Evolutionary conservation across 2,888 invertebrate species (phyloP), one percentile per base, ranked within the genome.

Genomic region (Eudemis profundana): DNA sequence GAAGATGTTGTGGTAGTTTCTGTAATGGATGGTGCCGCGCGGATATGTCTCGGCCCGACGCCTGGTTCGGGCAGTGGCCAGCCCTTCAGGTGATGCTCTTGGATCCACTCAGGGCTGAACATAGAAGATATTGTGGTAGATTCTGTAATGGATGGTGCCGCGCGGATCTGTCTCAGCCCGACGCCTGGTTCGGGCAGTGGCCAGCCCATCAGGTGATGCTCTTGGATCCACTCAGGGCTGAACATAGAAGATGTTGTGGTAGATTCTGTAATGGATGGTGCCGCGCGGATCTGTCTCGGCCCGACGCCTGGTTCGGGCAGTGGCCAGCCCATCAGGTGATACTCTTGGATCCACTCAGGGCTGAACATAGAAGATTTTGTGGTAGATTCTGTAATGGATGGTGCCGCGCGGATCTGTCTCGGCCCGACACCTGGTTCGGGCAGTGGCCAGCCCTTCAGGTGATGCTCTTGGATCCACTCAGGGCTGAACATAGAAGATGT

Each of bases 191-290:
- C 15, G 4, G 50, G 50, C 10, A 50, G 17, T 1, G 50, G 1
- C 33, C 17, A 36, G 50, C 50, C 50, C 17, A 33, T 51, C 19
- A 33, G 50, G 0, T 12, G 4, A 2, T 50, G 33, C 0, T 19
- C 33, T n/a, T 51, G 50, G n/a, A 51, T 51, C 8, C 12, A 7
- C 33, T 51, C 15, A 51, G 19, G 2, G 33, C 8, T 5, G 33
- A 8, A n/a, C 7, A 47, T 7, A 3, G 47, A n/a, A n/a, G 14
- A 2, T 27, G 27, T 27, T 27, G 47, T 27, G 7, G 47, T 14
- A n/a, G n/a, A 10, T 49, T 49, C 47, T 10, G 15, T 8, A 1
- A 8, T 10, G 0, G 15, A 27, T 49, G 47, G 47, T 1, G 8
- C 1, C 15, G 53, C 53, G n/a, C n/a, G 46, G 8, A n/a, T 46